Conservation (phyloP, 2,888 invertebrate genomes). For the Diplazon laetatorius region DNA sequence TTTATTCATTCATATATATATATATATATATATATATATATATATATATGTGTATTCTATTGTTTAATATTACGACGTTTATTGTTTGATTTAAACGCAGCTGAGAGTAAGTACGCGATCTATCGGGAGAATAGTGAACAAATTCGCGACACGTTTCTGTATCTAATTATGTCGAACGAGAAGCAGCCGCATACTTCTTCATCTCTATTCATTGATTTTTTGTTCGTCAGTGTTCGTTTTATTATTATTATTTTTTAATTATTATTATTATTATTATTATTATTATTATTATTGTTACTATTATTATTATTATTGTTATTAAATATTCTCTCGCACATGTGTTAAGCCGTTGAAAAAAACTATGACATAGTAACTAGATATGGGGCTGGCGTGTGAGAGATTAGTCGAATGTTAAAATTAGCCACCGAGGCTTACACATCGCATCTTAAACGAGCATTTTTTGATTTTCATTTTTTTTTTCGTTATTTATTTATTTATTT, state of each 20-base stretch:
- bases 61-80: constrained; percentile 72
- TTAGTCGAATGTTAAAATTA: constrained; percentile 12
- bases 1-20: constrained; percentile 36
- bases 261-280: constrained; percentile 15
- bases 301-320: constrained; percentile 22
- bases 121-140: constrained; percentile 20
- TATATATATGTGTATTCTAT: too few relatives aligned
- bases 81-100: constrained; percentile 77
- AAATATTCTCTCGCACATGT: constrained; percentile 18
- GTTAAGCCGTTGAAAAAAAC: constrained; percentile 19
- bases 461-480: constrained; percentile 3
- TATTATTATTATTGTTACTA: constrained; percentile 5
- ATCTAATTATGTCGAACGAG: background rate
- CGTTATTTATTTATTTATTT: too few relatives aligned
- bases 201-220: constrained; percentile 15
- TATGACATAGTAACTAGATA: constrained; percentile 20
- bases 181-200: constrained; percentile 10
- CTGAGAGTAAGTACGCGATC: constrained; percentile 67
- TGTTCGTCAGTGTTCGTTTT: background rate
- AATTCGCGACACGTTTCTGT: background rate
- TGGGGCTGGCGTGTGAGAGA: constrained; percentile 23
- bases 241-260: constrained; percentile 1
- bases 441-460: constrained; percentile 15
- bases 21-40: constrained; percentile 41
- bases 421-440: constrained; percentile 7